Evolutionary conservation across 2,113 vertebrate species (phyloP).

Genomic region (Haliaeetus leucogaster): DNA sequence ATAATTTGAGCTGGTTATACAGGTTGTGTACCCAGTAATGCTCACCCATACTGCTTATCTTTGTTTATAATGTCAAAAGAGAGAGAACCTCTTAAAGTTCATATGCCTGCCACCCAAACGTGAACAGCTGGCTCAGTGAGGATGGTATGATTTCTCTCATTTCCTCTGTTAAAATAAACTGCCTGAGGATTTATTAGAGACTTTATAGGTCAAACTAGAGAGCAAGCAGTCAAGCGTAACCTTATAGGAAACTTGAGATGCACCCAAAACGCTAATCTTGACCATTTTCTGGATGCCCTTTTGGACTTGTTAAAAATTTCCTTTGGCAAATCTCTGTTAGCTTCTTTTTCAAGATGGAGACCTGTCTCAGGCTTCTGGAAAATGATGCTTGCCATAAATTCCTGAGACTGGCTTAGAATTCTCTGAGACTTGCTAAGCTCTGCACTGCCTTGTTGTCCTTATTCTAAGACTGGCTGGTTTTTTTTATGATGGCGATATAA

Average conservation of each 20-base stretch:
- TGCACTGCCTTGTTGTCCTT: background rate
- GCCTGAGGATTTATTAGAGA: conserved; percentile 4
- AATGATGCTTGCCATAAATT: background rate
- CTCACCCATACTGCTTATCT: background rate
- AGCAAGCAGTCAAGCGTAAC: background rate
- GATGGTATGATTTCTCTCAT: background rate
- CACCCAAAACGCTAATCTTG: background rate
- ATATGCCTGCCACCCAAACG: conserved; percentile 18
- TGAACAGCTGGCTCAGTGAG: background rate
- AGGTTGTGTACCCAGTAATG: background rate
- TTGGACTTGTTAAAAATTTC: background rate
- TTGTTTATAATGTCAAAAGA: background rate
- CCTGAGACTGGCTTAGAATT: background rate
- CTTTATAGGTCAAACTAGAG: background rate
- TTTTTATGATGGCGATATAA: background rate
- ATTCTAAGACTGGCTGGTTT: background rate
- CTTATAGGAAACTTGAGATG: background rate
- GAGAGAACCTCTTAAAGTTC: background rate
- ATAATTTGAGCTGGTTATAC: background rate
- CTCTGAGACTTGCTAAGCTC: background rate
- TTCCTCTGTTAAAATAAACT: conserved; percentile 38
- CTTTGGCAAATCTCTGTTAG: background rate
- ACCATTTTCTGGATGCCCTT: background rate
- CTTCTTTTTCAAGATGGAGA: background rate
- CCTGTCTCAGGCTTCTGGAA: background rate